Evolutionary conservation across 2,888 invertebrate species (phyloP).

Genomic region (Acrobasis suavella): DNA sequence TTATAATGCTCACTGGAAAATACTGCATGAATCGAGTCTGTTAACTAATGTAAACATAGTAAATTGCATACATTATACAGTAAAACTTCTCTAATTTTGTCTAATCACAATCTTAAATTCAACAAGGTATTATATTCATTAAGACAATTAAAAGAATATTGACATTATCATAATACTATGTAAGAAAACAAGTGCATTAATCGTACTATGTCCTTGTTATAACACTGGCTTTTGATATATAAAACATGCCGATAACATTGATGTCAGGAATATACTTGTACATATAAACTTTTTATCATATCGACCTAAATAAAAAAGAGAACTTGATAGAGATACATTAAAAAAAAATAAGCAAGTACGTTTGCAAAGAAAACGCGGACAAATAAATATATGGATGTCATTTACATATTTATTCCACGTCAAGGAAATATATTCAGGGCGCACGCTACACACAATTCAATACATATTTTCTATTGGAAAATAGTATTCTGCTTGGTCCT

Average conservation of each 20-base stretch:
- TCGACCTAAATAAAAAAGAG: conserved; percentile 47
- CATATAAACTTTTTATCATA: conserved; percentile 48
- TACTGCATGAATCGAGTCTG: background rate
- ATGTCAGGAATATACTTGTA: conserved; percentile 45
- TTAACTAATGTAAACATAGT: conserved; percentile 2
- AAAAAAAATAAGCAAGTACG: background rate
- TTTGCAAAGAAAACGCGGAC: background rate
- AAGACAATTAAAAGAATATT: background rate
- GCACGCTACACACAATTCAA: background rate
- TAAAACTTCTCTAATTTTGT: too few relatives aligned
- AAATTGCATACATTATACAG: background rate
- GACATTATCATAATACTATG: background rate
- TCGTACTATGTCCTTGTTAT: conserved; percentile 25
- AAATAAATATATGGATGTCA: background rate
- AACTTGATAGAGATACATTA: background rate
- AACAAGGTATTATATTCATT: background rate
- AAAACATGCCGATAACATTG: conserved; percentile 51
- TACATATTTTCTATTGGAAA: background rate
- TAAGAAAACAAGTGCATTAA: background rate
- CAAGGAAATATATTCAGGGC: background rate
- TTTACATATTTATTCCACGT: background rate
- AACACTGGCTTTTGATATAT: conserved; percentile 33
- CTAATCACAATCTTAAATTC: too few relatives aligned
- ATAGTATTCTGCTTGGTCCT: background rate
- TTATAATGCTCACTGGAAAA: background rate